These are phyloP conservation scores for Hydrotaea diabolus DNA, from an alignment of 2,888 invertebrate species.

Conservation along the genomic window DNA sequence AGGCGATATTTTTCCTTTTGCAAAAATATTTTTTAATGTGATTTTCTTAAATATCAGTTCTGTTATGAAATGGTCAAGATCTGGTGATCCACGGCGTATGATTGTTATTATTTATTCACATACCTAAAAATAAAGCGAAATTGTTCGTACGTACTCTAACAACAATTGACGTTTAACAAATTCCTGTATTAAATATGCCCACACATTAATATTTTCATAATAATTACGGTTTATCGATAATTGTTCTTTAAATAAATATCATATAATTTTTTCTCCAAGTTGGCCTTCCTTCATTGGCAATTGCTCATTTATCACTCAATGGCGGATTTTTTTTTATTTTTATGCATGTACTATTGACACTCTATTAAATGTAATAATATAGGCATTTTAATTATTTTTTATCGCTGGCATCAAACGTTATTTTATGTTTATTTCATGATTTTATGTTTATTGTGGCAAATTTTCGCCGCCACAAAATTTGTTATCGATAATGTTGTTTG, in stretches of 20 bases:
- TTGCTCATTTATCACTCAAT: background rate
- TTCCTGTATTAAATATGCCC: no score
- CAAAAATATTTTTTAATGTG: no score
- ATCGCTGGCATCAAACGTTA: background rate
- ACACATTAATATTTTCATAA: no score
- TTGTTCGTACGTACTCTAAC: no score
- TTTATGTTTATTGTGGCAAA: slow-evolving; percentile 12
- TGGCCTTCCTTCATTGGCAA: background rate
- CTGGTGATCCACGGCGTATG: background rate
- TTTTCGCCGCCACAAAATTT: background rate
- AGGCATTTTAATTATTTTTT: slow-evolving; percentile 4
- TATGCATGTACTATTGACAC: slow-evolving; percentile 8
- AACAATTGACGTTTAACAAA: no score
- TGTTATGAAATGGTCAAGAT: background rate
- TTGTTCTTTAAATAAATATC: no score
- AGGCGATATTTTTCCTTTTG: no score
- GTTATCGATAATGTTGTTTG: background rate
- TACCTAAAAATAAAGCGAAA: background rate
- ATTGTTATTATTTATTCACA: slow-evolving; percentile 10
- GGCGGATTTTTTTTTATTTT: background rate
- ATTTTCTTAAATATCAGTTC: no score
- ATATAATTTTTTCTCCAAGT: no score
- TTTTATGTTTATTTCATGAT: background rate
- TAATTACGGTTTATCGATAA: background rate
- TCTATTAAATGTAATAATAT: slow-evolving; percentile 12